Base-by-base conservation (phyloP, 2,113 vertebrate species). In the Haemorhous mexicanus region DNA sequence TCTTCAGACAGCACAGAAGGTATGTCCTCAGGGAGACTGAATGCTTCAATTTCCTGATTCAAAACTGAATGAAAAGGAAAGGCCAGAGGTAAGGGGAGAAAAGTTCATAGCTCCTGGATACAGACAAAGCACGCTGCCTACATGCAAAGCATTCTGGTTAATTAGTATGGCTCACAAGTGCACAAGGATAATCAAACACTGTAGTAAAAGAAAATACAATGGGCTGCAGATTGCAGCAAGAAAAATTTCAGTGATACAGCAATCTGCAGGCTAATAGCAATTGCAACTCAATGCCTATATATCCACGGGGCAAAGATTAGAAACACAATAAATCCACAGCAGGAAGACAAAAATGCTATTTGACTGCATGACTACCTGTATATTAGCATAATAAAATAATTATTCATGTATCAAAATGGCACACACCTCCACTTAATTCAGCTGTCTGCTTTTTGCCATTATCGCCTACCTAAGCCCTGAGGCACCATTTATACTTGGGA, bases 11-110 rank as follows among this genome's bases (percentile, higher is more conserved):
- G 97, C 59, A 91, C 77, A n/a, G 98, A 98, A 55, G 94, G 85
- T 6, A 96, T 58, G 5, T 98, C 97, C 87, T 98, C 98, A 12
- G 98, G 94, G 90, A 99, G 97, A 52, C 68, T 97, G 95, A 99
- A 98, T 0, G 99, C 97, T 92, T 99, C 98, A 12, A 99, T 98
- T 96, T 99, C 99, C 78, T 98, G 98, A 87, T 98, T 98, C 89
- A 98, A 87, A 94, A 97, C 98, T 99, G 91, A 7, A 73, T 32
- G 43, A 74, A 89, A 66, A 66, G 91, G 22, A 94, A 91, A 87
- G 50, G 26, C 86, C 18, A 87, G 37, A 61, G 46, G 6, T 33
- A 62, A 78, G 11, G 21, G n/a, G 41, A 88, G 64, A 62, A 74
- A 64, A 75, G 32, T 55, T 72, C 68, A 61, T 14, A n/a, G 63